Conservation (phyloP, 2,113 vertebrate genomes). For the Mesembrinibis cayennensis region DNA sequence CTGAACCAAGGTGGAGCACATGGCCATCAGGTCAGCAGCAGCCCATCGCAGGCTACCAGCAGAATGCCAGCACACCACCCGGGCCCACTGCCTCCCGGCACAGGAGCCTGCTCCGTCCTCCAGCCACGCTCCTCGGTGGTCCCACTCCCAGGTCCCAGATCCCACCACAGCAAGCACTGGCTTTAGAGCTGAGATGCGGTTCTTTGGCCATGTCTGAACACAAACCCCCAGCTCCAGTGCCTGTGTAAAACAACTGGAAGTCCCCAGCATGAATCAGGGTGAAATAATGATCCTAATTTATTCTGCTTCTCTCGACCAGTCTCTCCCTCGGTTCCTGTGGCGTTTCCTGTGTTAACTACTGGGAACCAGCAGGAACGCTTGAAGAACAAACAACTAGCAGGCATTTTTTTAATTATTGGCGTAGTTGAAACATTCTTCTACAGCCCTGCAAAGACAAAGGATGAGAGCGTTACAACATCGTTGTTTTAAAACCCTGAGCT, state of each 20-base stretch:
- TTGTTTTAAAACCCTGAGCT: not conserved
- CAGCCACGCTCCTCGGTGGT: accelerated
- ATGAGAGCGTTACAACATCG: accelerated
- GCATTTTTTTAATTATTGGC: not conserved
- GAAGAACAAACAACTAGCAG: not conserved
- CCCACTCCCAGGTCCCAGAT: not conserved
- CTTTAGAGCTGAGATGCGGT: not conserved
- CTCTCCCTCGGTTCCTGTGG: not conserved
- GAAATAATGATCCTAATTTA: not conserved
- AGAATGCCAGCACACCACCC: accelerated
- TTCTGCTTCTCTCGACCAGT: not conserved
- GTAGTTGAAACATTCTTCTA: not conserved
- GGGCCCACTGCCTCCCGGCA: accelerated
- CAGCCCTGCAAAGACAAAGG: not conserved
- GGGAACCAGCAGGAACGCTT: not conserved
- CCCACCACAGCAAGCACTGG: accelerated
- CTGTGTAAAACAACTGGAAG: not conserved
- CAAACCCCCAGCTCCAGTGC: not conserved
- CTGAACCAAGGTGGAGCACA: accelerated
- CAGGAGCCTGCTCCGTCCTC: not conserved
- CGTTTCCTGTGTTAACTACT: not conserved
- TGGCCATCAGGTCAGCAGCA: not conserved
- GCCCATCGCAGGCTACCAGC: not conserved
- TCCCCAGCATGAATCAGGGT: not conserved
- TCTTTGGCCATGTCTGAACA: not conserved